Percentiles rank a stretch among this genome's conserved stretches.
phyloP scores from a whole-genome alignment of 2,797 vertebrate genomes.

The Mionectes olivaceus region DNA sequence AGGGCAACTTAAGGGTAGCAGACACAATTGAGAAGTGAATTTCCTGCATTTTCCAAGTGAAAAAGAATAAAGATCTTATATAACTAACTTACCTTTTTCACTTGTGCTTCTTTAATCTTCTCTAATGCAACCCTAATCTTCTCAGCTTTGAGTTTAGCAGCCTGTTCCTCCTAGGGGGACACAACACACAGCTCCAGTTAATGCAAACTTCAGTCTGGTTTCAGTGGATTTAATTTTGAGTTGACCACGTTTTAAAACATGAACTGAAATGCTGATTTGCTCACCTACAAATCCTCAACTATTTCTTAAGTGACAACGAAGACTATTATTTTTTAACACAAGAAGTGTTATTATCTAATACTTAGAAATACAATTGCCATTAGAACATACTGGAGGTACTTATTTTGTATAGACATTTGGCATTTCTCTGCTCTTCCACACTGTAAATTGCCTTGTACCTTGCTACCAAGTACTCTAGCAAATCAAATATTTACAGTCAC shows the following conservation, averaged over 20 bases:
- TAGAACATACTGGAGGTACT: neutral
- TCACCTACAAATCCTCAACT: neutral
- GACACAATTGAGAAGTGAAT: neutral
- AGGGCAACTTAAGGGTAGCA: neutral
- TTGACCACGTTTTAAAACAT: neutral
- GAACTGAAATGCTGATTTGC: neutral
- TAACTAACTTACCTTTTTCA: conserved; percentile 90
- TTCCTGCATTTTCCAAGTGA: neutral
- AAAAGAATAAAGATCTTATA: neutral
- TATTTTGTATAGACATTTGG: neutral
- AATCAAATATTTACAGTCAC: neutral
- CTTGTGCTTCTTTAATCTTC: conserved; percentile 98
- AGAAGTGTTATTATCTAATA: neutral
- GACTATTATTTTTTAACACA: neutral
- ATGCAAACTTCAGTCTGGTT: neutral
- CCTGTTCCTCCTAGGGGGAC: conserved; percentile 91
- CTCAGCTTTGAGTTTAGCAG: conserved; percentile 95
- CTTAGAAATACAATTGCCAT: neutral
- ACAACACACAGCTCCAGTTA: conserved; percentile 59
- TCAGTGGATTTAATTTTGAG: neutral
- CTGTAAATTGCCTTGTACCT: neutral
- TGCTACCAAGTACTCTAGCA: neutral
- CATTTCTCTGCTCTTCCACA: neutral
- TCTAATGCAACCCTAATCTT: conserved; percentile 95
- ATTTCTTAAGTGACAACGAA: neutral